Evolutionary conservation across 2,113 vertebrate genomes (phyloP).

Genomic region (Ceuthmochares aereus): DNA sequence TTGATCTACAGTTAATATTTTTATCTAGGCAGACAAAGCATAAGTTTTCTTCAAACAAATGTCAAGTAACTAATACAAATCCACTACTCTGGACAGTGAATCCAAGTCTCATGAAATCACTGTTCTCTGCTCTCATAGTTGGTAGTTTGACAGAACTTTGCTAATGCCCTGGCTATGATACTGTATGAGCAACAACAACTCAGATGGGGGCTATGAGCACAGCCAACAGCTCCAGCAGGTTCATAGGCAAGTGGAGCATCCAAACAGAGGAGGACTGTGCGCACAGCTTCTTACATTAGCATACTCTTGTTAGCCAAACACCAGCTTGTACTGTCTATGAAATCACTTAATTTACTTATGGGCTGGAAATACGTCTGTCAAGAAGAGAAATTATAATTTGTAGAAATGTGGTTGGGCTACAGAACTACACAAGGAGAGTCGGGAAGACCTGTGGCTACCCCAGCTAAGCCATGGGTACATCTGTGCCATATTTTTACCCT

Average conservation of each 20-base stretch:
- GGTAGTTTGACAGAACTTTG: not conserved
- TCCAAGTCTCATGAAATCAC: not conserved
- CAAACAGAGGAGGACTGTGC: not conserved
- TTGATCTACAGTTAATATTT: not conserved
- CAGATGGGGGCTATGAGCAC: fast-evolving
- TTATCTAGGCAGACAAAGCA: not conserved
- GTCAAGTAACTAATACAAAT: not conserved
- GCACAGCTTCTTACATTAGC: fast-evolving
- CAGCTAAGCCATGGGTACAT: not conserved
- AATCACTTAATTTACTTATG: not conserved
- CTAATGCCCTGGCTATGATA: not conserved
- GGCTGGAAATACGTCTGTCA: not conserved
- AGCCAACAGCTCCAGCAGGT: not conserved
- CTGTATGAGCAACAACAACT: fast-evolving
- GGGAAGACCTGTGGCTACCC: not conserved
- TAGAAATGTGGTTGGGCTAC: not conserved
- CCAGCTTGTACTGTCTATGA: not conserved
- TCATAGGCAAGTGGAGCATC: fast-evolving
- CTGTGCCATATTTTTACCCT: not conserved
- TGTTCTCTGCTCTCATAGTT: not conserved
- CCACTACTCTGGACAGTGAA: not conserved
- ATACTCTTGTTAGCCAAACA: not conserved
- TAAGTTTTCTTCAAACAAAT: not conserved
- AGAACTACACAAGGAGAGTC: not conserved
- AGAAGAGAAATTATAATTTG: not conserved